A percentile compares a stretch with the other conserved stretches of the same genome.
Evolutionary conservation across 2,797 vertebrate species (phyloP).

Genomic region (Pterois miles): DNA sequence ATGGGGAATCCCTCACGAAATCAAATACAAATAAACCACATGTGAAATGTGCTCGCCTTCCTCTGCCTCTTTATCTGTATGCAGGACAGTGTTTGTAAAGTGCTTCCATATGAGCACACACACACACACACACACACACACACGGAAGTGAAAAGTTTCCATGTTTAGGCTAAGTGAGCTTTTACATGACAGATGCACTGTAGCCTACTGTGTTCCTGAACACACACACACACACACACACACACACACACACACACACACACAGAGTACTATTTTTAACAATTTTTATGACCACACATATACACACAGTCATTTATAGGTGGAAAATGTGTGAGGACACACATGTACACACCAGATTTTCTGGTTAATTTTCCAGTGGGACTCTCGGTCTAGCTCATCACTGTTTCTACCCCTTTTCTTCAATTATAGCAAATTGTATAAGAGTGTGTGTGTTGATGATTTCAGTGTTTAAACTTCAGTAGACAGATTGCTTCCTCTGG

Average conservation of each 20-base stretch:
- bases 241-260: conserved; percentile 14
- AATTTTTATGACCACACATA: conserved; percentile 41
- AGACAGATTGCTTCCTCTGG: conserved; percentile 13
- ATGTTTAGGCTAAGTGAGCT: conserved; percentile 72
- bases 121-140: conserved; percentile 14
- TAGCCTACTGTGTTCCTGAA: conserved; percentile 25
- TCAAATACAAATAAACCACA: conserved; percentile 63
- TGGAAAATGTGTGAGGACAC: conserved; percentile 56
- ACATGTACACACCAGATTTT: conserved; percentile 33
- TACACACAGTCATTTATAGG: conserved; percentile 34
- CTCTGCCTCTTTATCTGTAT: neutral
- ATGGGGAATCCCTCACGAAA: conserved; percentile 60
- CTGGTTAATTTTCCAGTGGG: conserved; percentile 39
- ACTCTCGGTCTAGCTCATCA: conserved; percentile 6
- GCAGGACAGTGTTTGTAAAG: conserved; percentile 25
- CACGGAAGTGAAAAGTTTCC: conserved; percentile 68
- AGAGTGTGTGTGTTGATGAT: neutral
- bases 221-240: conserved; percentile 18
- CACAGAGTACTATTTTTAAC: conserved; percentile 51
- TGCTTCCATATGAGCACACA: conserved; percentile 60
- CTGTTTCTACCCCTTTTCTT: neutral
- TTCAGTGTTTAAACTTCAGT: neutral
- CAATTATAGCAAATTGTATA: neutral
- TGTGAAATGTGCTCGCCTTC: conserved; percentile 27
- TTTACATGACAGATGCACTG: conserved; percentile 74